These are phyloP conservation scores for Lathronympha strigana DNA, from an alignment of 2,888 invertebrate genomes.

Conservation along the genomic window DNA sequence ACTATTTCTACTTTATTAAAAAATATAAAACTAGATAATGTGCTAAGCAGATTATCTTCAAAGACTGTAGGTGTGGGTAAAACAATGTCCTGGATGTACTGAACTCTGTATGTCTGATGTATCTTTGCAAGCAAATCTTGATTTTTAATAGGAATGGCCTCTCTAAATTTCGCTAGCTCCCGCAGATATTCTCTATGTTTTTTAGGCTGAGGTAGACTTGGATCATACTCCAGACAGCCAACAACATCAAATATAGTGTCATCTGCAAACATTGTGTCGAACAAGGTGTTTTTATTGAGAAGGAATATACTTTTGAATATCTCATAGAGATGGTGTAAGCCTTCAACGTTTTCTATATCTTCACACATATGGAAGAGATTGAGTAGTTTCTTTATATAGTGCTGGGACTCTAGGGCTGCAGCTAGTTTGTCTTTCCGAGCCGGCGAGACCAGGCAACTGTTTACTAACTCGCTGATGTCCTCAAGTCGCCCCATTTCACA, in stretches of 20 bases:
- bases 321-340: conserved; percentile 97
- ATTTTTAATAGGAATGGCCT: conserved; percentile 98
- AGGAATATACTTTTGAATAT: conserved; percentile 99
- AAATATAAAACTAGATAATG: conserved; percentile 99
- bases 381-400: conserved; percentile 97
- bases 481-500: conserved; percentile 97
- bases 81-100: conserved; percentile 99
- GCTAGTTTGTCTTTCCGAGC: conserved; percentile 97
- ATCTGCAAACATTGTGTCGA: conserved; percentile 99
- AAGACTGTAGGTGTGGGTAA: conserved; percentile 99
- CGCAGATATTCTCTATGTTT: conserved; percentile 98
- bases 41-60: conserved; percentile 99
- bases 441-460: conserved; percentile 94
- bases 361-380: conserved; percentile 99
- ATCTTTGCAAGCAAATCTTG: conserved; percentile 98
- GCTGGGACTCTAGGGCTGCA: conserved; percentile 95
- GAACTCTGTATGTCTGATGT: conserved; percentile 99
- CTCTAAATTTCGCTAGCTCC: conserved; percentile 95
- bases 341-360: conserved; percentile 97
- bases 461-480: conserved; percentile 97
- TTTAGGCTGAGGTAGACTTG: conserved; percentile 92
- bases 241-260: conserved; percentile 99
- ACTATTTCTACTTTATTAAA: conserved; percentile 99
- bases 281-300: conserved; percentile 97
- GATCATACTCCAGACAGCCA: conserved; percentile 99